Base-by-base conservation (phyloP, 2,888 invertebrate genomes). In the Nesidiocoris tenuis region DNA sequence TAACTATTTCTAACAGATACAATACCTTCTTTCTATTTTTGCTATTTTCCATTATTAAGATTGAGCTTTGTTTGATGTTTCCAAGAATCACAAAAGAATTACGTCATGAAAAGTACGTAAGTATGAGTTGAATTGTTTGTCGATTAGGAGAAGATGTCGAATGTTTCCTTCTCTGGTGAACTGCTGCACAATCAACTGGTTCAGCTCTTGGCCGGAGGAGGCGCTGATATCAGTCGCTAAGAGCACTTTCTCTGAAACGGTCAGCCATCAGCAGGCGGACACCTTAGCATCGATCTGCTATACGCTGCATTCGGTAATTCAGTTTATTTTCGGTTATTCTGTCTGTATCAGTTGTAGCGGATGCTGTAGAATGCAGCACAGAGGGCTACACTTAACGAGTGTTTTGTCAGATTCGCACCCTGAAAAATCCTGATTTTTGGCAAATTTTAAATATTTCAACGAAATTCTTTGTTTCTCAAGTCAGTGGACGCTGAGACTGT, bases 181-280 rank as follows among this genome's bases (percentile, higher is more conserved):
- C 84, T 96, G 95, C 82, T 96, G 95, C 82, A 95, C 95, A 0
- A 95, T 96, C 76, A 95, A 96, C 83, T 96, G 96, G 96, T 96
- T 95, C 83, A 90, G 90, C 0, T 93, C 93, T 81, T 96, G 96
- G 96, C 95, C 95, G 0, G 87, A 89, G 12, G 95, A 95, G 82
- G 95, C 95, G 16, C 85, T 96, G 71, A 85, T 92, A 17, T 93
- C 94, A 0, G 95, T 94, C 0, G 94, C 96, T 0, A 83, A 89
- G 74, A 91, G 89, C 78, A 88, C 91, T 68, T 87, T 96, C 55
- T 85, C 85, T 55, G 86, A 87, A 12, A 85, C 91, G 0, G 82
- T 87, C 0, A 87, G 87, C 1, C 80, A 83, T 18, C 86, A 87
- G 25, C 83, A 89, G 66, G 83, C 85, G 1, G 78, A 84, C 0